phyloP scores from a whole-genome alignment of 2,797 vertebrate genomes.

The Typhlichthys eigenmanni region DNA sequence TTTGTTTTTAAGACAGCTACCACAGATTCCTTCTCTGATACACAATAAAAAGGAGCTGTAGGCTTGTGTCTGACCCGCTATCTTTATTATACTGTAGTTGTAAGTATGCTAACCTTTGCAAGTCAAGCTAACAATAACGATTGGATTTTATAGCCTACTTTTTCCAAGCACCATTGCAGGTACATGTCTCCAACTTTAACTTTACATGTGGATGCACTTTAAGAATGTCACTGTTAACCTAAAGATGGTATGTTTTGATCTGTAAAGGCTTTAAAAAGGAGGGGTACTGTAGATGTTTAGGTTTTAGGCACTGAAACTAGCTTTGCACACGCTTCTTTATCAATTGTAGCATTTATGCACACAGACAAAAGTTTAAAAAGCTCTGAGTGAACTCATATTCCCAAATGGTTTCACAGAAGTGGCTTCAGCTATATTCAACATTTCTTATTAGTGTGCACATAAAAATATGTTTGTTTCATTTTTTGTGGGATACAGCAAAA shows the following conservation, averaged over 20 bases:
- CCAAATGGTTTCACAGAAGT: constrained; percentile 44
- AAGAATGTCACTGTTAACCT: neutral
- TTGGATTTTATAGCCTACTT: constrained; percentile 16
- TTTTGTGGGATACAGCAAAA: constrained; percentile 34
- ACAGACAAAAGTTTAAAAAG: constrained; percentile 44
- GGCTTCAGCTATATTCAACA: constrained; percentile 34
- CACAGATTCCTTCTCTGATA: constrained; percentile 29
- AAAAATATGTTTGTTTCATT: constrained; percentile 26
- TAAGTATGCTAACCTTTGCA: constrained; percentile 47
- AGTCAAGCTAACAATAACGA: constrained; percentile 33
- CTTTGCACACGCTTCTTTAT: constrained; percentile 69
- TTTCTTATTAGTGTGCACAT: constrained; percentile 33
- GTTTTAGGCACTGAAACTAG: constrained; percentile 53
- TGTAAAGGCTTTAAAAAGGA: constrained; percentile 27
- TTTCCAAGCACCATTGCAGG: constrained; percentile 24
- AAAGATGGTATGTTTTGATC: constrained; percentile 23
- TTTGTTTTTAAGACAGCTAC: constrained; percentile 40
- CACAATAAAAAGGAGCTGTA: constrained; percentile 13
- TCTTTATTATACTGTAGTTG: constrained; percentile 31
- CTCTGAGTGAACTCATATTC: constrained; percentile 54
- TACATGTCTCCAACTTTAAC: constrained; percentile 8
- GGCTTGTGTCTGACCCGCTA: constrained; percentile 39
- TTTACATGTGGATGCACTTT: constrained; percentile 8
- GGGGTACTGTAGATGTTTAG: constrained; percentile 35
- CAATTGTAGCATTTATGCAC: constrained; percentile 66